Conservation (phyloP, 2,113 vertebrate species). For the Carlito syrichta region DNA sequence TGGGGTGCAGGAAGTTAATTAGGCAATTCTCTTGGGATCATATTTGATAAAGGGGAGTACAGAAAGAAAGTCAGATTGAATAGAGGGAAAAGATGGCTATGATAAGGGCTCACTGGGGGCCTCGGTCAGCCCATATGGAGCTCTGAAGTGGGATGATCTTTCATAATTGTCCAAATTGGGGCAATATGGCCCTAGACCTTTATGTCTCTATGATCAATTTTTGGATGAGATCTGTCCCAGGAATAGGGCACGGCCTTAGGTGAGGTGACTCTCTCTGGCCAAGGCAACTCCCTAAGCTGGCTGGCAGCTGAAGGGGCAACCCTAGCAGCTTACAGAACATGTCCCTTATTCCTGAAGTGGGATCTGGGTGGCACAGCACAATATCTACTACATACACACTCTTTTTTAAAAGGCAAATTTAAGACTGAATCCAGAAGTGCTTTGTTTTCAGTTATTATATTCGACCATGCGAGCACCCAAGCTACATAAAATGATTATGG, state of each 20-base stretch:
- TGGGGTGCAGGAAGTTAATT: neutral
- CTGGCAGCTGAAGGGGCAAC: neutral
- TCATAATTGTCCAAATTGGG: neutral
- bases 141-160: neutral
- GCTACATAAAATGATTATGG: neutral
- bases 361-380: fast-evolving
- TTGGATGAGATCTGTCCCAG: neutral
- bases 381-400: too few species aligned
- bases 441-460: neutral
- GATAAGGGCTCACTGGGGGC: too few species aligned
- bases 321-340: neutral
- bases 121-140: fast-evolving
- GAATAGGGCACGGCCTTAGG: neutral
- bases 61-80: neutral
- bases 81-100: neutral
- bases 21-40: neutral
- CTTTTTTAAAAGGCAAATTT: neutral
- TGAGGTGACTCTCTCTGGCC: neutral
- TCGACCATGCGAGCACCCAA: neutral
- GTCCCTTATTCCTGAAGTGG: neutral
- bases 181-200: fast-evolving
- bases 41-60: neutral
- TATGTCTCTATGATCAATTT: too few species aligned
- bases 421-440: neutral
- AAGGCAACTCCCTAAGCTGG: neutral